Conservation (phyloP, 2,113 vertebrate species). For the Burhinus oedicnemus region DNA sequence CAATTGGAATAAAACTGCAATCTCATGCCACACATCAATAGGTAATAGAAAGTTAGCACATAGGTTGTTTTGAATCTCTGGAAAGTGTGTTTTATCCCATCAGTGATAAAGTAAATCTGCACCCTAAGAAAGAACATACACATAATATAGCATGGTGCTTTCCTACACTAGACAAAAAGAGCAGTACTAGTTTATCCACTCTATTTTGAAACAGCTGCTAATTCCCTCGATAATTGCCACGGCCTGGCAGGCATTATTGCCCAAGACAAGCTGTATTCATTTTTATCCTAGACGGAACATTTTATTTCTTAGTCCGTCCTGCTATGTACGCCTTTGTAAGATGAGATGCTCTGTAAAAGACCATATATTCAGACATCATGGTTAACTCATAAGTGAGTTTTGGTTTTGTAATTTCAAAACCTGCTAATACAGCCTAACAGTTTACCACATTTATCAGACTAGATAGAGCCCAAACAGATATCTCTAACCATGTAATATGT, state of each 20-base stretch:
- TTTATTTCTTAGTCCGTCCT: neutral
- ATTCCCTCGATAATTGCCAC: neutral
- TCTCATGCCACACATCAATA: neutral
- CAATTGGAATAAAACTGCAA: neutral
- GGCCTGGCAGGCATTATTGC: neutral
- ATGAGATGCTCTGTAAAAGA: neutral
- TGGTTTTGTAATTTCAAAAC: neutral
- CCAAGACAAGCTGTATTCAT: neutral
- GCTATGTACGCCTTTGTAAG: neutral
- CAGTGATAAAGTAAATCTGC: neutral
- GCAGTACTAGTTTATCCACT: neutral
- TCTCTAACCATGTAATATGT: neutral
- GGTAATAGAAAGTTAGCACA: neutral
- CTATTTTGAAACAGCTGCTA: neutral
- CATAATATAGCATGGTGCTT: neutral
- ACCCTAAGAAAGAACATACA: neutral
- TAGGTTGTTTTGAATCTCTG: neutral
- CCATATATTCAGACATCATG: neutral
- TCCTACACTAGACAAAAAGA: neutral
- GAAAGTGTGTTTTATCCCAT: neutral
- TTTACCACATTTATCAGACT: neutral
- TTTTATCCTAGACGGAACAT: neutral
- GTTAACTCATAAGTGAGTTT: neutral
- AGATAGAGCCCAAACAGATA: neutral
- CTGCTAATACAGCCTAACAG: neutral